Evolutionary conservation across 2,888 invertebrate genomes (phyloP), one percentile per base, ranked within the genome.

Genomic region (Campaea margaritaria): DNA sequence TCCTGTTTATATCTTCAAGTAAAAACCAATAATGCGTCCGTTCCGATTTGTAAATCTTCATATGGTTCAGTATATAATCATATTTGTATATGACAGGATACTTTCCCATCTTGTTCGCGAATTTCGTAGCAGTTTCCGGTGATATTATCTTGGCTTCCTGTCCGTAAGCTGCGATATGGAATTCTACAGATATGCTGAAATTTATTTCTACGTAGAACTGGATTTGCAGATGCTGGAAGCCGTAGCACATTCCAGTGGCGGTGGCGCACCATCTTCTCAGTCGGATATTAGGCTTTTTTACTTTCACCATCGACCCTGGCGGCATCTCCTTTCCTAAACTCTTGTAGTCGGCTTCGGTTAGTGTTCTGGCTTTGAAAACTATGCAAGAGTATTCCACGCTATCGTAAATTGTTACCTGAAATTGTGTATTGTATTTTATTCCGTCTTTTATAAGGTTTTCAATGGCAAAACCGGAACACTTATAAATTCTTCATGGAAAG

Each of bases 371-470:
- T 12, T 55, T 62, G 56, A 85, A 76, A 0, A 73, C 55, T 0
- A 84, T 58, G 65, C 84, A 85, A 0, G 79, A 76, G 58, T 83
- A 85, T 27, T 83, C 84, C 3, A 76, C 58, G 16, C 69, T 54
- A 0, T 73, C 56, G 48, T 69, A 60, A 8, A 84, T 65, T 13
- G 83, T 74, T 45, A 84, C 50, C 84, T 84, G 75, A 9, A 75
- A 21, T 21, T 3, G 21, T 21, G 21, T 21, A n/a, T n/a, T n/a
- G n/a, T n/a, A n/a, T n/a, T n/a, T n/a, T n/a, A n/a, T 27, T 27
- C 4, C 27, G 27, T 27, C 2, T 27, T 5, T 27, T 5, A 27
- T 27, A 27, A 27, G 27, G 27, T 7, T 27, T 27, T 27, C n/a
- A n/a, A n/a, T n/a, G n/a, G n/a, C n/a, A n/a, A n/a, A n/a, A n/a